Evolutionary conservation across 1,140 invertebrate species (phyloP).

Genomic region (Lucilia sericata): DNA sequence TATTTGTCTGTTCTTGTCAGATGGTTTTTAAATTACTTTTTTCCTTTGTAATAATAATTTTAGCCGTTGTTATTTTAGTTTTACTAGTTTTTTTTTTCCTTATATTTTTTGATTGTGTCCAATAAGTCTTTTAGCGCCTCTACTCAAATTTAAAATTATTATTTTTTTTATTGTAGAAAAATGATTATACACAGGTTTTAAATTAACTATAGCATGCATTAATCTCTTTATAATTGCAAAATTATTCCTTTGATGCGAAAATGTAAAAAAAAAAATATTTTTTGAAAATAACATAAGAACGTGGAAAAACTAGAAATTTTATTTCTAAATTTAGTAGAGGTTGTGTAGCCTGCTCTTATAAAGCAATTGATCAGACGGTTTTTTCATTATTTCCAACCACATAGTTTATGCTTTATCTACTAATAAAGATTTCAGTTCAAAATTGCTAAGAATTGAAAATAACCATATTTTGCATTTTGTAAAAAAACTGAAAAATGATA

Average conservation of each 20-base stretch:
- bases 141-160: slow-evolving; percentile 13
- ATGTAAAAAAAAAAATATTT: too few species aligned
- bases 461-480: too few species aligned
- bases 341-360: neutral
- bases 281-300: neutral
- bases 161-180: neutral
- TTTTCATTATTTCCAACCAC: too few species aligned
- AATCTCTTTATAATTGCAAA: slow-evolving; percentile 42
- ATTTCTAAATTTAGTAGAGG: slow-evolving; percentile 10
- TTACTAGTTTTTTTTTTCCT: neutral
- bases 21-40: slow-evolving; percentile 23
- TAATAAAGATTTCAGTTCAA: too few species aligned
- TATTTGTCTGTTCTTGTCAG: neutral
- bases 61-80: slow-evolving; percentile 13
- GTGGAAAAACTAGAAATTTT: slow-evolving; percentile 13
- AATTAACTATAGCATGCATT: slow-evolving; percentile 36
- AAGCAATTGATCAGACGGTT: neutral
- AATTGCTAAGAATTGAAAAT: too few species aligned
- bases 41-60: slow-evolving; percentile 12
- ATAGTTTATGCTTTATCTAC: too few species aligned
- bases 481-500: too few species aligned
- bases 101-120: slow-evolving; percentile 10
- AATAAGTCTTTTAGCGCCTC: slow-evolving; percentile 41
- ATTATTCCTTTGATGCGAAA: slow-evolving; percentile 32
- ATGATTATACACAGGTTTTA: slow-evolving; percentile 23